Base-by-base conservation (phyloP, 2,113 vertebrate genomes). In the Pardalotus punctatus region DNA sequence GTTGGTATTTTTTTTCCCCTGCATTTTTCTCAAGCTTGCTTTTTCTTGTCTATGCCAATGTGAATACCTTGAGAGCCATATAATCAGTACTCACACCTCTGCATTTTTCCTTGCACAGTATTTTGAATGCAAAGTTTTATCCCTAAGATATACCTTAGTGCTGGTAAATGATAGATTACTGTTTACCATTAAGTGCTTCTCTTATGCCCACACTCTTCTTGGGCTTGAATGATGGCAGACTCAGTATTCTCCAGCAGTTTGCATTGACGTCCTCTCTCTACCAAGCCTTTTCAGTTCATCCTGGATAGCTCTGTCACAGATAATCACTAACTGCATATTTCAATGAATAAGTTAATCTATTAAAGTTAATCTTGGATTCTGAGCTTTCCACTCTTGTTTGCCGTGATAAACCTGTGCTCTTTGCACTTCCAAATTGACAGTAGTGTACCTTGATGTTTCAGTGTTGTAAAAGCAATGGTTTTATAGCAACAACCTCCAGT, bases 291-390 rank as follows among this genome's bases (percentile, higher is more conserved):
- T 38, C 40, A 53, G 42, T 38, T 74, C 73, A 72, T 65, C 12
- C 40, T 81, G 54, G 48, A 48, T 47, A 71, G 64, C 60, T 90
- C 43, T 66, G 31, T 58, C 76, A 84, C 53, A 84, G 77, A 88
- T 86, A 90, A 93, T 81, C 13, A 45, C 3, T 4, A 57, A 76
- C 36, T 48, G 67, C 67, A n/a, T 92, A 93, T 94, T 96, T 94
- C 56, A 88, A 45, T 0, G 1, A 74, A 56, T 76, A 81, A 71
- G 2, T 70, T 86, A 67, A 77, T 96, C 69, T 90, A 5, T 86
- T 95, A 38, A 87, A 70, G 51, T 70, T 93, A 83, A 77, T 77
- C 56, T 83, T 93, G 60, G 33, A 88, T 95, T 92, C 66, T 92
- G 58, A 78, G 50, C 27, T 87, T 72, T 65, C 42, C 65, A 29